phyloP scores from a whole-genome alignment of 1,140 invertebrate species.

The Apis cerana region DNA sequence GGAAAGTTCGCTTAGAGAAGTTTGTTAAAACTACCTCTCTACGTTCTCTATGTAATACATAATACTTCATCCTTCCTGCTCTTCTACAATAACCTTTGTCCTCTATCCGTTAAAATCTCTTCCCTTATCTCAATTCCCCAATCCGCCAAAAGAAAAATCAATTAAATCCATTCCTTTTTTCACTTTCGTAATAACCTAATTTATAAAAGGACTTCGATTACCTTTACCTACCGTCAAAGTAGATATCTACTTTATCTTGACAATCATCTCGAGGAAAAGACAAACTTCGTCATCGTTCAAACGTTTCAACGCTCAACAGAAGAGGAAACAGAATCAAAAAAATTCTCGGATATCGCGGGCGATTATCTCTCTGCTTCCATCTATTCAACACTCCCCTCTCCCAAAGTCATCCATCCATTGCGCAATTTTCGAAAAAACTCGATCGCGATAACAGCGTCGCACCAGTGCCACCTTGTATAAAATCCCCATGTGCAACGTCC shows the following conservation, averaged over 20 bases:
- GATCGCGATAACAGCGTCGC: neutral
- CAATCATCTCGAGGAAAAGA: no score
- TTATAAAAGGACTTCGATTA: no score
- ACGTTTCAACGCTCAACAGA: no score
- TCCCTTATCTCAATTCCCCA: no score
- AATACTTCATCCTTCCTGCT: neutral
- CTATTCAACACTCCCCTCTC: neutral
- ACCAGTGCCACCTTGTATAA: constrained; percentile 24
- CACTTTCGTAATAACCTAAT: no score
- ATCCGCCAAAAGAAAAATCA: neutral
- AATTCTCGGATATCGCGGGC: no score
- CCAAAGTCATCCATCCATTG: neutral
- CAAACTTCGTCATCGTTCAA: no score
- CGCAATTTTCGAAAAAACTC: neutral
- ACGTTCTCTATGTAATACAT: neutral
- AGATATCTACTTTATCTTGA: no score
- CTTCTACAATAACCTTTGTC: neutral
- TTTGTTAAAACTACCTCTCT: constrained; percentile 3
- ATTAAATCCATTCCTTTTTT: no score
- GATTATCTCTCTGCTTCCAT: neutral
- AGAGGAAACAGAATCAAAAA: no score
- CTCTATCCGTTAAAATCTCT: no score
- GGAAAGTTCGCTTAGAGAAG: constrained; percentile 4
- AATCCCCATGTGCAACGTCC: constrained; percentile 16
- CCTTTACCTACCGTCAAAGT: no score